Evolutionary conservation across 2,888 invertebrate species (phyloP).

Genomic region (Xestia rhomboidea): DNA sequence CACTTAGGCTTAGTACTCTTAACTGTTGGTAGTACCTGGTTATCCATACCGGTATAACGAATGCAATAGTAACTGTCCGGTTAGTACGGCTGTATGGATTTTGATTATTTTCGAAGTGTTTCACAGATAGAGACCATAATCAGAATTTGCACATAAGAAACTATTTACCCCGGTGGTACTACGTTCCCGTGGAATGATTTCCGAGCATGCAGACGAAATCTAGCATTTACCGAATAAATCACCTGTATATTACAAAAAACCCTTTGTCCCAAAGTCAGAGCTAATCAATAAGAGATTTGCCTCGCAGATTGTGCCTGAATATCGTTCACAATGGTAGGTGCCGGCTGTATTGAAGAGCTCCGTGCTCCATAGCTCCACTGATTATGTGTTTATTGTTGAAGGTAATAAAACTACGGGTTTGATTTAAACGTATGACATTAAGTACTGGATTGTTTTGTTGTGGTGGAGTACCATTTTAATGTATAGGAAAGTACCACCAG

Average conservation of each 20-base stretch:
- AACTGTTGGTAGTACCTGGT: neutral
- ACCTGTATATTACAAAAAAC: constrained; percentile 14
- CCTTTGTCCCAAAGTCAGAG: constrained; percentile 21
- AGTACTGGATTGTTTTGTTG: neutral
- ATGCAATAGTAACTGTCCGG: neutral
- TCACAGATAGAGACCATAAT: neutral
- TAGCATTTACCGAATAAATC: constrained; percentile 17
- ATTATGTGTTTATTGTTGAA: constrained; percentile 30
- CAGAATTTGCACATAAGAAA: neutral
- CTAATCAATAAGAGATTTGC: constrained; percentile 44
- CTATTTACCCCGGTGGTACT: too few species aligned
- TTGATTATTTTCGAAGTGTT: neutral
- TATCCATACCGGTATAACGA: neutral
- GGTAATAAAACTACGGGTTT: constrained; percentile 8
- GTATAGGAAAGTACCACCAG: constrained; percentile 9
- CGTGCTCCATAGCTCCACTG: constrained; percentile 5
- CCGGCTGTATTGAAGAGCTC: constrained; percentile 32
- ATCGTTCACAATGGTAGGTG: constrained; percentile 36
- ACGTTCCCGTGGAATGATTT: neutral
- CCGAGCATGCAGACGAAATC: neutral
- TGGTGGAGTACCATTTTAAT: neutral
- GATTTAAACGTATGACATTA: constrained; percentile 4
- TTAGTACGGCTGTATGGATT: neutral
- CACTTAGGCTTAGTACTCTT: neutral
- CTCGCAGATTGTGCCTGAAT: constrained; percentile 35